Evolutionary conservation across 2,113 vertebrate species (phyloP), one percentile per base, ranked within the genome.

Genomic region (Oreotrochilus melanogaster): DNA sequence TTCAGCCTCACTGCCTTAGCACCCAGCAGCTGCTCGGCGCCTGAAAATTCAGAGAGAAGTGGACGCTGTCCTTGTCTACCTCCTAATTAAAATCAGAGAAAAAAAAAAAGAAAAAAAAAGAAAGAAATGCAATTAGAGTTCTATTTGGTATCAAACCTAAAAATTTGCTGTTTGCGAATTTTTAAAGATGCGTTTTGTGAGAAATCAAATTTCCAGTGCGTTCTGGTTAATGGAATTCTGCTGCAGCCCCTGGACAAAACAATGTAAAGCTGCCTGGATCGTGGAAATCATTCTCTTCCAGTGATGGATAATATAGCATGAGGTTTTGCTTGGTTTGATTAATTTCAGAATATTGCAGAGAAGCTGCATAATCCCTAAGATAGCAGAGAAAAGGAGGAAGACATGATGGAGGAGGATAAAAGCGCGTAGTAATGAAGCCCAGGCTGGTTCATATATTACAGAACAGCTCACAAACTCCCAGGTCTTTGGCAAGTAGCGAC

Each of bases 331-430:
- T 95, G 97, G 96, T 98, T 98, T 98, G 98, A 98, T 98, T 98
- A 98, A 98, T 98, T 98, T 98, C 96, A 96, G 97, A 98, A 98
- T 98, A 98, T 98, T 98, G 95, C 96, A 56, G 96, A 94, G 97
- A 97, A 97, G 94, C 97, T 95, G 96, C 94, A 97, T 98, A 98
- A 98, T 98, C 98, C 98, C 97, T 97, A 70, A 97, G 97, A 98
- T 89, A 97, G 97, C 92, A 91, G 70, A 93, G 78, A 75, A 92
- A 90, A 96, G 96, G 69, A 92, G 84, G 96, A 92, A 94, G 95
- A 96, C 80, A 95, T 39, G 85, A 97, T 93, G 76, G 94, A 91
- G 92, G 54, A 33, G 94, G 97, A 98, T 97, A 96, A 97, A 97
- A 96, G 95, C 51, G 42, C 10, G 2, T 42, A 43, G 93, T 81